phyloP scores from a whole-genome alignment of 2,113 vertebrate species.

The Lophius piscatorius region DNA sequence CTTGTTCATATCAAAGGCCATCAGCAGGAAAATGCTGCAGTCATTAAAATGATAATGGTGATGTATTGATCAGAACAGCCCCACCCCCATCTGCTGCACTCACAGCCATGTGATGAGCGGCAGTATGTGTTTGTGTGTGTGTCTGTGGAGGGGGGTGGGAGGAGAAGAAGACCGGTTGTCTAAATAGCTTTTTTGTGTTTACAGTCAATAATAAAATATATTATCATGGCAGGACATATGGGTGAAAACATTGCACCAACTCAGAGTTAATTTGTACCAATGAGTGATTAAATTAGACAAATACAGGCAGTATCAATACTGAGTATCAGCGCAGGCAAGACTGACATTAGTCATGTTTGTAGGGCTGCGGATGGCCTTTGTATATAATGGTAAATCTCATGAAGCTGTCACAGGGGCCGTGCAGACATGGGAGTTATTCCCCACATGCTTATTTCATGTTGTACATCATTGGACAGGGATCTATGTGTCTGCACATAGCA shows the following conservation, averaged over 20 bases:
- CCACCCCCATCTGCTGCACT: constrained; percentile 16
- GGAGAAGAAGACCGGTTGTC: too few species aligned
- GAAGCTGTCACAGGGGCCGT: constrained; percentile 47
- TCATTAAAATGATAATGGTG: constrained; percentile 75
- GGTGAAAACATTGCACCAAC: constrained; percentile 8
- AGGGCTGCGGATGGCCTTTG: constrained; percentile 41
- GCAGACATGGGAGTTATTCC: constrained; percentile 38
- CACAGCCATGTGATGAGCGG: constrained; percentile 14
- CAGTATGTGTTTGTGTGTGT: constrained; percentile 7
- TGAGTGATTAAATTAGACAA: constrained; percentile 25
- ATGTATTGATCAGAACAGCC: constrained; percentile 59
- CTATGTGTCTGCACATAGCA: constrained; percentile 7
- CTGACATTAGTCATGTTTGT: constrained; percentile 34
- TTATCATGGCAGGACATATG: constrained; percentile 7
- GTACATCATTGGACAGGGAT: constrained; percentile 49
- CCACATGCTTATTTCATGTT: constrained; percentile 42
- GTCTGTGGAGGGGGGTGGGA: background rate
- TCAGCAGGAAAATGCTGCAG: constrained; percentile 67
- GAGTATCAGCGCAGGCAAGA: constrained; percentile 6
- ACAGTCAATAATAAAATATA: constrained; percentile 36
- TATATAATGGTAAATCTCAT: constrained; percentile 63
- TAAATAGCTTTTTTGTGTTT: constrained; percentile 9
- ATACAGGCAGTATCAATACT: constrained; percentile 8
- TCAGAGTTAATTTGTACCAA: constrained; percentile 15
- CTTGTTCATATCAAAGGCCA: constrained; percentile 39